Evolutionary conservation across 1,140 invertebrate species (phyloP).

Genomic region (Paramacrobiotus metropolitanus): DNA sequence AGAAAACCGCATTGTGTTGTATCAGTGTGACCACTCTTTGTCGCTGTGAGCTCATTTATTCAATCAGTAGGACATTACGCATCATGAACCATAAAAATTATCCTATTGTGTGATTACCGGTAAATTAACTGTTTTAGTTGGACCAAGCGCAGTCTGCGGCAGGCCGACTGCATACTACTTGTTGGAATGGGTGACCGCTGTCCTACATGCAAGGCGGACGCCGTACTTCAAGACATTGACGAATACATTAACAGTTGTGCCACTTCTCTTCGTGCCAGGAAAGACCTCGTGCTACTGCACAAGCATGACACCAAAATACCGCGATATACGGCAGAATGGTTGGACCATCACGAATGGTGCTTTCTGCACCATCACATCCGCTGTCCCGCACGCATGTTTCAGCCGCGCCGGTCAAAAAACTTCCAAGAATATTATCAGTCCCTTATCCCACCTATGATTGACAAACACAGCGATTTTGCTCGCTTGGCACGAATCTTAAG

Average conservation of each 20-base stretch:
- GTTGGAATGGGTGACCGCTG: conserved; percentile 19
- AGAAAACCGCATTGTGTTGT: conserved; percentile 24
- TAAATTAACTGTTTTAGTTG: too few relatives aligned
- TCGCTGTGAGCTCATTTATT: too few relatives aligned
- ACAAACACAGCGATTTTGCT: conserved; percentile 24
- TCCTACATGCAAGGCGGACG: too few relatives aligned
- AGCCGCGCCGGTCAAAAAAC: conserved; percentile 29
- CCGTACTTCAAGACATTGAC: conserved; percentile 6
- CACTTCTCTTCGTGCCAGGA: conserved; percentile 49
- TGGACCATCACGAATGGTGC: conserved; percentile 80
- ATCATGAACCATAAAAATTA: too few relatives aligned
- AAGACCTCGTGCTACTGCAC: conserved; percentile 82
- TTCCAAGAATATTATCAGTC: too few relatives aligned
- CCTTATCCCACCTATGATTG: conserved; percentile 13
- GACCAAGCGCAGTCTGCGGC: conserved; percentile 24
- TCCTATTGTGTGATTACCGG: too few relatives aligned
- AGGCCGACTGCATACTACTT: conserved; percentile 25
- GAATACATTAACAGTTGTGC: not conserved
- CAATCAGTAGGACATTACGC: too few relatives aligned
- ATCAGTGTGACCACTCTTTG: conserved; percentile 22
- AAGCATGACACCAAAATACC: conserved; percentile 57
- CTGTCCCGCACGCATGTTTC: conserved; percentile 81
- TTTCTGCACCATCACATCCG: conserved; percentile 91
- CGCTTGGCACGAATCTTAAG: conserved; percentile 29
- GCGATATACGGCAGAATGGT: conserved; percentile 72